Conservation (phyloP, 2,113 vertebrate species). For the Labrus mixtus region DNA sequence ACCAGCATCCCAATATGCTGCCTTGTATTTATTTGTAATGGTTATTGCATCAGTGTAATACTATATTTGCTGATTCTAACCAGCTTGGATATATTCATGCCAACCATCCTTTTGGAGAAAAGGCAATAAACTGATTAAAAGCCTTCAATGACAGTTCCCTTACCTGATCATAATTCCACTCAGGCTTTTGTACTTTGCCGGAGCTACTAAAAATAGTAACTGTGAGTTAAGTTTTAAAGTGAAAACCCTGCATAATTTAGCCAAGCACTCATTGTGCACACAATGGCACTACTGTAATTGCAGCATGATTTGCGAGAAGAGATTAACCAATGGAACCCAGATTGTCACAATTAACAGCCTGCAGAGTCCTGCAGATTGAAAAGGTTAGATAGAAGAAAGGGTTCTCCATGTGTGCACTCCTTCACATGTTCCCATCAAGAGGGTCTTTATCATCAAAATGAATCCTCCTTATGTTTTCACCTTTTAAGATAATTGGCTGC, state of each 20-base stretch:
- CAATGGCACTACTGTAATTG: conserved; percentile 53
- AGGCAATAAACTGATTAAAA: no score
- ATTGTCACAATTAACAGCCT: conserved; percentile 49
- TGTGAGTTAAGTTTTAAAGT: conserved; percentile 15
- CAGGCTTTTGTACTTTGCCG: not conserved
- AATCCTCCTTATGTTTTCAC: conserved; percentile 14
- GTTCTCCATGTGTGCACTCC: conserved; percentile 1
- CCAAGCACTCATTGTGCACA: conserved; percentile 23
- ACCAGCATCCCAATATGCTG: no score
- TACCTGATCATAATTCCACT: not conserved
- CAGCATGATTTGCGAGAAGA: conserved; percentile 25
- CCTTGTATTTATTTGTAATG: not conserved
- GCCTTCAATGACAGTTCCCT: not conserved
- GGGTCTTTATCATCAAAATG: conserved; percentile 17
- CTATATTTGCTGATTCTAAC: not conserved
- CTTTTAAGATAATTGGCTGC: not conserved
- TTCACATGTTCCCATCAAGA: conserved; percentile 1
- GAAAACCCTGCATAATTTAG: conserved; percentile 23
- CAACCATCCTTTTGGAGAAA: no score
- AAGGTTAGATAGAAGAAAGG: not conserved
- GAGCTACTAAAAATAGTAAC: conserved; percentile 6
- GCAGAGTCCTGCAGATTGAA: conserved; percentile 25
- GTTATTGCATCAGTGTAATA: not conserved
- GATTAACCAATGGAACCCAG: conserved; percentile 26
- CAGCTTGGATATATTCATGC: not conserved